Evolutionary conservation across 2,888 invertebrate genomes (phyloP), one percentile per base, ranked within the genome.

Genomic region (Mimumesa dahlbomi): DNA sequence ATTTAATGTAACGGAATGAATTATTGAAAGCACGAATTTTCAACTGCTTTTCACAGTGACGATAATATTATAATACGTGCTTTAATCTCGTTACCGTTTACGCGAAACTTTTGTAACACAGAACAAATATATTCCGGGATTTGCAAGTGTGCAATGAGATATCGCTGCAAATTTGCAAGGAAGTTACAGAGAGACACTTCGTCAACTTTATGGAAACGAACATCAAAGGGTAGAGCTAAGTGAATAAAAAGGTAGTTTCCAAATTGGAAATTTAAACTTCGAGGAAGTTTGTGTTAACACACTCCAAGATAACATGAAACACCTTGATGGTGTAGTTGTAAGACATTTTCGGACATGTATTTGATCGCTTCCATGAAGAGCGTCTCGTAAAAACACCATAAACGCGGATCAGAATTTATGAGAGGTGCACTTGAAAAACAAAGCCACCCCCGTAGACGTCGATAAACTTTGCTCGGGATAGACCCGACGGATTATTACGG

Each of bases 1-100:
- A 29, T 49, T 69, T 59, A 69, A 53, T 18, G 19, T 43, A 68
- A 58, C 56, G 42, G 58, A 69, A 67, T 67, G 65, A 68, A 68
- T 69, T 59, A 59, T 29, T 31, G 19, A 18, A n/a, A 16, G 6
- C 18, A 50, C 9, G 9, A n/a, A 18, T 11, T 16, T 19, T 0
- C 21, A 18, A 29, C 11, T n/a, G n/a, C n/a, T 22, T 22, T 46
- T 16, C 9, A 16, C 56, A 3, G 22, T 3, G 3, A 43, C 34
- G 19, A 22, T 9, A 21, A 34, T 22, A 13, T 48, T 43, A 4
- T n/a, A 13, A 40, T 11, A 46, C 19, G 19, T 25, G 5, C 19
- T 40, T 4, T 50, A 65, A 46, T 46, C 63, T 54, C 48, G 34
- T 66, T 64, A 48, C 16, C 40, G 16, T 22, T 46, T 18, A 36